phyloP scores from a whole-genome alignment of 2,797 vertebrate species.

The Neostethus bicornis region DNA sequence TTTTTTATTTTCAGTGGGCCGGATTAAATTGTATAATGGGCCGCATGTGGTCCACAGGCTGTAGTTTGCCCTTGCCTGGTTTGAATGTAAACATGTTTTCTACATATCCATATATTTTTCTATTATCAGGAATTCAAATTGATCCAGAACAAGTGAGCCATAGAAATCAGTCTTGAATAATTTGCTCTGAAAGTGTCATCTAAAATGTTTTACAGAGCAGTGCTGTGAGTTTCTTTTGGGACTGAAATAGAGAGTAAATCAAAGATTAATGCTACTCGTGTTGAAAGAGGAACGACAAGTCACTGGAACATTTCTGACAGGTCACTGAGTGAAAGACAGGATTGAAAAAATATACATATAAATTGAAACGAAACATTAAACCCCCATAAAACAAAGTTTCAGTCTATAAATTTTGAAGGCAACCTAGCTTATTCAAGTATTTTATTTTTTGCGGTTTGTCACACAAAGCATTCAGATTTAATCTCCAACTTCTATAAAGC shows the following conservation, averaged over 20 bases:
- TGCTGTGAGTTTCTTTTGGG: background rate
- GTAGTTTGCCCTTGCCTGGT: too few species aligned
- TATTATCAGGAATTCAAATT: conserved; percentile 7
- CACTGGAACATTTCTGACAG: conserved; percentile 30
- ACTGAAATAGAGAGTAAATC: conserved; percentile 33
- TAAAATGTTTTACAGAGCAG: background rate
- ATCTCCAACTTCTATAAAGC: too few species aligned
- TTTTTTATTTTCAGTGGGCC: too few species aligned
- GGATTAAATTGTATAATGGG: too few species aligned
- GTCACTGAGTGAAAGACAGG: conserved; percentile 12
- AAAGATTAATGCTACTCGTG: conserved; percentile 37
- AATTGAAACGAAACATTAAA: too few species aligned
- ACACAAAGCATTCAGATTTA: too few species aligned
- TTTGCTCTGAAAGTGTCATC: background rate
- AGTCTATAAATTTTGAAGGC: too few species aligned
- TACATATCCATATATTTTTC: too few species aligned
- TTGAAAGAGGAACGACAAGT: conserved; percentile 23
- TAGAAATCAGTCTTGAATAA: background rate
- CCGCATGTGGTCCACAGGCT: too few species aligned
- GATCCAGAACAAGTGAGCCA: conserved; percentile 2
- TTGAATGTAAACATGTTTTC: too few species aligned
- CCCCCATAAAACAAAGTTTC: too few species aligned
- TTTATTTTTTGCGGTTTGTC: too few species aligned
- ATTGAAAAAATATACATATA: background rate
- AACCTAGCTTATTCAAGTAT: background rate